Conservation (phyloP, 2,113 vertebrate species). For the Leptocoma aspasia region DNA sequence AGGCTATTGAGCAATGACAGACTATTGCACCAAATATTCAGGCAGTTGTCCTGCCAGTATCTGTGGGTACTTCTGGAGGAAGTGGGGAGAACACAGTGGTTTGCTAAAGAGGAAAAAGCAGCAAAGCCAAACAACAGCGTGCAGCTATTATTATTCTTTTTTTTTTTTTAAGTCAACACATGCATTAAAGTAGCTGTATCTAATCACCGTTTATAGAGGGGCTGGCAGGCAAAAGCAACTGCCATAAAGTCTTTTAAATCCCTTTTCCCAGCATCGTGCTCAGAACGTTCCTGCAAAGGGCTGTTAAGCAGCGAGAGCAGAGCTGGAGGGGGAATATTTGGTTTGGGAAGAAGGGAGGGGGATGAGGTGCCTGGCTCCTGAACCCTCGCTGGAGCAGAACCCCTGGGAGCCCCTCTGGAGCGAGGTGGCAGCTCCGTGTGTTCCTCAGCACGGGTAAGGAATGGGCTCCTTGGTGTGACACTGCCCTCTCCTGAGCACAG, state of each 20-base stretch:
- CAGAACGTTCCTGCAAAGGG: background rate
- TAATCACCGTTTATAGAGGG: background rate
- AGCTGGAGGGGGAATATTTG: background rate
- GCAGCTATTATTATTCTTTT: background rate
- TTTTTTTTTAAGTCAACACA: background rate
- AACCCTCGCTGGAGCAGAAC: fast-evolving
- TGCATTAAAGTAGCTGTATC: background rate
- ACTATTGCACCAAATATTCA: background rate
- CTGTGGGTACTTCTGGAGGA: conserved; percentile 24
- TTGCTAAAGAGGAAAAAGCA: background rate
- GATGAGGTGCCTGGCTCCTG: fast-evolving
- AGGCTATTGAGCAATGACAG: background rate
- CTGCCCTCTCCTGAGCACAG: conserved; percentile 52
- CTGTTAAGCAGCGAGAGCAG: background rate
- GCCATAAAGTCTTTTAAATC: background rate
- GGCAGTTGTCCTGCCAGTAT: background rate
- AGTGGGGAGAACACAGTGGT: background rate
- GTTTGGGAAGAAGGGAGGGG: background rate
- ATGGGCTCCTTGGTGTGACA: background rate
- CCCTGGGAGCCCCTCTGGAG: fast-evolving
- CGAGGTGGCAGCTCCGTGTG: fast-evolving
- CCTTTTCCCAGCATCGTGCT: background rate
- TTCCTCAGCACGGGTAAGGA: fast-evolving
- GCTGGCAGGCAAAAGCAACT: background rate
- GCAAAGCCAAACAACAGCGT: background rate